Percentiles rank a stretch among this genome's conserved stretches.
These are phyloP conservation scores for Brotula barbata DNA, from an alignment of 2,797 vertebrate genomes.

Conservation along the genomic window DNA sequence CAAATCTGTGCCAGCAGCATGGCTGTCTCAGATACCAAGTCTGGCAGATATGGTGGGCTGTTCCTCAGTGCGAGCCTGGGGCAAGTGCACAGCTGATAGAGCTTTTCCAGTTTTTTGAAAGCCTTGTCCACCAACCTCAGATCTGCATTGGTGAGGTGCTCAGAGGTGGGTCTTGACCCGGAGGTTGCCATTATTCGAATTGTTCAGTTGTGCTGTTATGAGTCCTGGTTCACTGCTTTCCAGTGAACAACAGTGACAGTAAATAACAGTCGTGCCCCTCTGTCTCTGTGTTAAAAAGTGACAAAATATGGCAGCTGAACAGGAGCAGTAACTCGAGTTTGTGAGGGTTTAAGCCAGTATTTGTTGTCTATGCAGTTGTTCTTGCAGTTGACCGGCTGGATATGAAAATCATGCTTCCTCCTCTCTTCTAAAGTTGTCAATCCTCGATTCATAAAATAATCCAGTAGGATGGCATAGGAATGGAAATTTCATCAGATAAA, in stretches of 20 bases:
- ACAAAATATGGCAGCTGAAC: conserved; percentile 5
- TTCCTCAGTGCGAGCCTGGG: conserved; percentile 77
- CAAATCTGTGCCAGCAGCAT: conserved; percentile 71
- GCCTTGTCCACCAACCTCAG: conserved; percentile 71
- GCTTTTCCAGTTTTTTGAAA: conserved; percentile 74
- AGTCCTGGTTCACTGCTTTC: not conserved
- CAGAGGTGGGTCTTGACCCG: conserved; percentile 35
- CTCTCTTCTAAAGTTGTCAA: conserved; percentile 21
- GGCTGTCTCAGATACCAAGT: conserved; percentile 71
- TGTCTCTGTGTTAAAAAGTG: not conserved
- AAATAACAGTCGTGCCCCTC: not conserved
- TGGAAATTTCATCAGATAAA: not conserved
- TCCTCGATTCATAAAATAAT: conserved; percentile 10
- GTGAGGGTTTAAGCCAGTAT: conserved; percentile 9
- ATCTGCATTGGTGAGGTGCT: conserved; percentile 55
- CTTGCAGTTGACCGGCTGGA: conserved; percentile 18
- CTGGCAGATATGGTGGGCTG: conserved; percentile 85
- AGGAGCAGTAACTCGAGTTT: conserved; percentile 11
- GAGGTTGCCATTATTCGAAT: conserved; percentile 64
- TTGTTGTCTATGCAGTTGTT: not conserved
- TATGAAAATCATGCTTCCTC: conserved; percentile 23
- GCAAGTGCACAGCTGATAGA: conserved; percentile 73
- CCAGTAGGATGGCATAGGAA: conserved; percentile 19
- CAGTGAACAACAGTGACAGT: conserved; percentile 9
- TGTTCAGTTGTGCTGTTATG: not conserved